phyloP scores from a whole-genome alignment of 1,140 invertebrate genomes.

The Drosophila seguyi region DNA sequence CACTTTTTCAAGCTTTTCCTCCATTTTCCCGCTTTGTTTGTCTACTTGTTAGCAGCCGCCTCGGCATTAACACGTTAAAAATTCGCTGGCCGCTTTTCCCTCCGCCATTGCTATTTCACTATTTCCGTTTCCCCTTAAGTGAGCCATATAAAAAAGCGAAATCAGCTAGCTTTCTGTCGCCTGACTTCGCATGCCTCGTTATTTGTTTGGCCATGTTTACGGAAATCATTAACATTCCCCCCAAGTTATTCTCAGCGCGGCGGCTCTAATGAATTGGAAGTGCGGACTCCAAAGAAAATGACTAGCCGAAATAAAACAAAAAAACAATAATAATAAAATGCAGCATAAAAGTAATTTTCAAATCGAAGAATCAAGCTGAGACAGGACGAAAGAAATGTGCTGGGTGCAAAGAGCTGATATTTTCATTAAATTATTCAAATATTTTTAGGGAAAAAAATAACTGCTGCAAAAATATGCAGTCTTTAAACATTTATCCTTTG shows the following conservation, averaged over 20 bases:
- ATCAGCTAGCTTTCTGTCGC: conserved; percentile 56
- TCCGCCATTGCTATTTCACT: conserved; percentile 21
- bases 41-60: conserved; percentile 74
- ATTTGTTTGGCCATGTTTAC: conserved; percentile 63
- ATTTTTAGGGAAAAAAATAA: neutral
- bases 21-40: conserved; percentile 59
- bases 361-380: conserved; percentile 14
- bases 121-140: conserved; percentile 63
- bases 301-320: neutral
- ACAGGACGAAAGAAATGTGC: neutral
- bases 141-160: conserved; percentile 61
- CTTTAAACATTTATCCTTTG: neutral
- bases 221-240: conserved; percentile 67
- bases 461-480: neutral
- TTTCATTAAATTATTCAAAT: no score
- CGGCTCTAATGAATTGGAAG: conserved; percentile 61
- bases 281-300: conserved; percentile 1
- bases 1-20: conserved; percentile 36
- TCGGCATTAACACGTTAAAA: conserved; percentile 79
- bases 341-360: conserved; percentile 17
- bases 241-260: neutral
- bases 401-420: neutral
- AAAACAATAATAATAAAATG: conserved; percentile 2
- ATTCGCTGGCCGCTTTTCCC: conserved; percentile 22
- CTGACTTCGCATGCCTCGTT: conserved; percentile 34